phyloP scores from a whole-genome alignment of 2,113 vertebrate genomes.

The Apeltes quadracus region DNA sequence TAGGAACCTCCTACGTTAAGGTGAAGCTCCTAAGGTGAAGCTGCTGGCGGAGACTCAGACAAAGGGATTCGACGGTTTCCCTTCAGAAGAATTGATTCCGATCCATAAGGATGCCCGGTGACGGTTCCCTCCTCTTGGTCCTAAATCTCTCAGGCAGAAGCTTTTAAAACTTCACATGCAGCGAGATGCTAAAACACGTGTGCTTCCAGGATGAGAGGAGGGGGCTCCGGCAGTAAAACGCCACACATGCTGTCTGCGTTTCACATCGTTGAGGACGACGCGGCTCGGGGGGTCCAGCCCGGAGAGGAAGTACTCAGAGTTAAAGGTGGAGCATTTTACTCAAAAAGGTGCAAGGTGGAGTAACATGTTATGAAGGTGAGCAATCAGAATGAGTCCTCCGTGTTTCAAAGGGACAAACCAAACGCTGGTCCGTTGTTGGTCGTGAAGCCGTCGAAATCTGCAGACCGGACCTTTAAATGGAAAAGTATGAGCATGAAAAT shows the following conservation, averaged over 20 bases:
- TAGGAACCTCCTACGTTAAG: too few relatives aligned
- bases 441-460: too few relatives aligned
- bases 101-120: constrained; percentile 77
- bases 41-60: too few relatives aligned
- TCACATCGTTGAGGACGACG: constrained; percentile 63
- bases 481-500: too few relatives aligned
- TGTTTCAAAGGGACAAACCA: background rate
- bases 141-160: constrained; percentile 84
- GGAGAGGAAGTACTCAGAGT: background rate
- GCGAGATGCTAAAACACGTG: constrained; percentile 71
- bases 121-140: constrained; percentile 67
- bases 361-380: background rate
- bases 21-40: constrained; percentile 35
- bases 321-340: background rate
- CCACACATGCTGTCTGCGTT: constrained; percentile 69
- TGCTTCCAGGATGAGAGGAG: constrained; percentile 51
- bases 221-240: too few relatives aligned
- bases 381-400: background rate
- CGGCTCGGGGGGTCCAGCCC: constrained; percentile 58
- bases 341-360: background rate
- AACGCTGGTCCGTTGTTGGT: too few relatives aligned
- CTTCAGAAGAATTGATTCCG: constrained; percentile 80
- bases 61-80: constrained; percentile 81
- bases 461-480: too few relatives aligned
- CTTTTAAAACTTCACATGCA: constrained; percentile 86